These are phyloP conservation scores for Sycophila sp. DNA, from an alignment of 1,140 invertebrate genomes.

Conservation along the genomic window DNA sequence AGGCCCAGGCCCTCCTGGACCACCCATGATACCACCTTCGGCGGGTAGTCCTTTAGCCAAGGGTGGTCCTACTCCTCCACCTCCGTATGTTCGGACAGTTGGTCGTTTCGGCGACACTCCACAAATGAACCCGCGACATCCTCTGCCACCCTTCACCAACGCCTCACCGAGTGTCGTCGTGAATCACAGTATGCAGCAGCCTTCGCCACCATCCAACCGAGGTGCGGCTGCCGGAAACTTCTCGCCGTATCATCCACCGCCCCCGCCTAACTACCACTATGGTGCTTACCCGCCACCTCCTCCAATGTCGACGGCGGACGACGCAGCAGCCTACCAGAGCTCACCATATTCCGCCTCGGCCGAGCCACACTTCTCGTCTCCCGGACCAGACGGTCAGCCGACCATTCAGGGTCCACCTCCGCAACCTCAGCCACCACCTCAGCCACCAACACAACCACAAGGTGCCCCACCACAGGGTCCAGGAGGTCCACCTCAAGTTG, in stretches of 20 bases:
- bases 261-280: constrained; percentile 65
- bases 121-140: constrained; percentile 58
- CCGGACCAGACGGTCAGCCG: constrained; percentile 54
- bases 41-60: constrained; percentile 58
- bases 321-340: constrained; percentile 59
- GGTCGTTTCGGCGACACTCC: constrained; percentile 50
- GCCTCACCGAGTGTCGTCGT: constrained; percentile 42
- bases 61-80: constrained; percentile 61
- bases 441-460: constrained; percentile 32
- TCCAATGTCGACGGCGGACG: constrained; percentile 59
- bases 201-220: constrained; percentile 58
- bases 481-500: constrained; percentile 33
- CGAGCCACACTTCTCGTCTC: constrained; percentile 59
- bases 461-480: constrained; percentile 35
- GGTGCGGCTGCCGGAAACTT: constrained; percentile 57
- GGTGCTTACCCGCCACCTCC: constrained; percentile 65
- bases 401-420: constrained; percentile 55
- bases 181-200: constrained; percentile 53
- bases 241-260: constrained; percentile 64
- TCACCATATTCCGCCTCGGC: constrained; percentile 57
- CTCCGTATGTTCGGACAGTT: constrained; percentile 53
- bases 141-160: constrained; percentile 58
- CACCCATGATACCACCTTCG: constrained; percentile 56
- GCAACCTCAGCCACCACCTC: constrained; percentile 32
- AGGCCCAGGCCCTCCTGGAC: constrained; percentile 47